Conservation (phyloP, 2,113 vertebrate species). For the Ammodramus savannarum region DNA sequence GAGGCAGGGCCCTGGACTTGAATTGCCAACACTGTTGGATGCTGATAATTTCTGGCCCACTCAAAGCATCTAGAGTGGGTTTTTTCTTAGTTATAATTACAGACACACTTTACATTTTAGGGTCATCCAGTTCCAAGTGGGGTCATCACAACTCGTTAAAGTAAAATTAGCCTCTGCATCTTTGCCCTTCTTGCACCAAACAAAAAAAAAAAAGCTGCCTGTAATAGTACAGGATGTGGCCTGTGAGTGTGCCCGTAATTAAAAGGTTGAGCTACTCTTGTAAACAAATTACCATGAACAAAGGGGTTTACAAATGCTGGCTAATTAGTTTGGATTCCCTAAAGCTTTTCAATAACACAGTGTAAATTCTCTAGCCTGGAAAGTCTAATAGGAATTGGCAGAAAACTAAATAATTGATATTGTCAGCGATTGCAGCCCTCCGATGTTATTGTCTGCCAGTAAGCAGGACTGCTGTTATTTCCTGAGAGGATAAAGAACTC, state of each 20-base stretch:
- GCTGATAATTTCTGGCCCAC: not conserved
- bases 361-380: constrained; percentile 76
- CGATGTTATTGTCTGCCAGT: constrained; percentile 68
- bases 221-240: constrained; percentile 48
- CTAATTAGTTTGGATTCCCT: constrained; percentile 82
- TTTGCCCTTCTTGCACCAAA: constrained; percentile 32
- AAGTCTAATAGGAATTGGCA: constrained; percentile 81
- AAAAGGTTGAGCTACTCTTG: constrained; percentile 82
- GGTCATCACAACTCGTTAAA: constrained; percentile 53
- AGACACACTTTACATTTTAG: constrained; percentile 41
- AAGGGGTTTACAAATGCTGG: constrained; percentile 78
- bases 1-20: not conserved
- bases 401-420: constrained; percentile 80
- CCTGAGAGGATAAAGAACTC: constrained; percentile 76
- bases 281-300: constrained; percentile 87
- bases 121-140: not conserved
- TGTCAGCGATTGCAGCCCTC: constrained; percentile 69
- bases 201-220: not conserved
- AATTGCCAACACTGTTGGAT: not conserved
- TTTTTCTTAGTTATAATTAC: constrained; percentile 53
- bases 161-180: constrained; percentile 35
- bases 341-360: constrained; percentile 81
- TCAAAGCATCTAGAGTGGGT: not conserved
- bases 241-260: constrained; percentile 77
- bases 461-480: constrained; percentile 69